These are phyloP conservation scores for Heliconius congener DNA, from an alignment of 1,140 invertebrate genomes.

Conservation along the genomic window DNA sequence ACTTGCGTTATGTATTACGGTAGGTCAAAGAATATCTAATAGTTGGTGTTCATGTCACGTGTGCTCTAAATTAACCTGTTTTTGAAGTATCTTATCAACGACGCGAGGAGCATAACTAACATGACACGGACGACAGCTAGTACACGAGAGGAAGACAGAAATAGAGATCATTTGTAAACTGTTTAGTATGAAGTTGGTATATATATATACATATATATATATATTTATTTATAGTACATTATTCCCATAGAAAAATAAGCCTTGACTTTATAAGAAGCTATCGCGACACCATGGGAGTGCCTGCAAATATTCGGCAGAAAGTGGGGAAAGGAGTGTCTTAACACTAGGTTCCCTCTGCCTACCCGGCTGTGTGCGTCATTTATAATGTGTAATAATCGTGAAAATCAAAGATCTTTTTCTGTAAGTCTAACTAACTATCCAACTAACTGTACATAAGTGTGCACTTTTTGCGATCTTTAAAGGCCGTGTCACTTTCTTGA, in stretches of 20 bases:
- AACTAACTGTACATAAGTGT: not conserved
- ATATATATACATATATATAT: too few species aligned
- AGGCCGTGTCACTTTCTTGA: constrained; percentile 49
- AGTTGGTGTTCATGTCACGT: constrained; percentile 3
- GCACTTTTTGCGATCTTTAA: constrained; percentile 26
- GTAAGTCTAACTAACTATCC: not conserved
- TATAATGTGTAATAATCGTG: too few species aligned
- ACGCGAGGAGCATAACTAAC: not conserved
- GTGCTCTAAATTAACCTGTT: not conserved
- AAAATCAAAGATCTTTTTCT: too few species aligned
- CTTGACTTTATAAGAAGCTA: too few species aligned
- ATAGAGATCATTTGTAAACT: not conserved
- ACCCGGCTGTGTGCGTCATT: too few species aligned
- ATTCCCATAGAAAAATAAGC: too few species aligned
- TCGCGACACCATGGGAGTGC: too few species aligned
- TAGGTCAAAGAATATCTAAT: constrained; percentile 10
- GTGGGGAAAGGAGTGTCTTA: too few species aligned
- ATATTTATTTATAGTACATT: too few species aligned
- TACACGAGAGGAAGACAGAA: not conserved
- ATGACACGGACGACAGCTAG: not conserved
- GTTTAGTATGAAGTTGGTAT: not conserved
- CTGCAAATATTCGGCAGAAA: too few species aligned
- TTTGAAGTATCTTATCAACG: not conserved
- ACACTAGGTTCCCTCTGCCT: too few species aligned
- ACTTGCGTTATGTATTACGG: not conserved